Evolutionary conservation across 2,113 vertebrate species (phyloP).

Genomic region (Ailurus styani): DNA sequence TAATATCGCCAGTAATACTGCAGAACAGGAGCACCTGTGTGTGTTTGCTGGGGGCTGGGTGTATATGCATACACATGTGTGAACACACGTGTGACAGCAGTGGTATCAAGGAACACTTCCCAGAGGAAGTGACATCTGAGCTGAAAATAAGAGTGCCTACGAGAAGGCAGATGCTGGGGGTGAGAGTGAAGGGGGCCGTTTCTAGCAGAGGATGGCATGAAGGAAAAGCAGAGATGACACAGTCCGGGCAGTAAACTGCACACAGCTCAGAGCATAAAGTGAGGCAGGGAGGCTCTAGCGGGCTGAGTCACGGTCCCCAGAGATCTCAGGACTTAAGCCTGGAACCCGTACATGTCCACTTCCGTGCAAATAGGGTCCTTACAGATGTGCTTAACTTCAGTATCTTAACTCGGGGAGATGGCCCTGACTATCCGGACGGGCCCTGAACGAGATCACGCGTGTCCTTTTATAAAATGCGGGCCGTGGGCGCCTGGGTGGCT

Average conservation of each 20-base stretch:
- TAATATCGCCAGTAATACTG: neutral
- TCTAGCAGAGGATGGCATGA: neutral
- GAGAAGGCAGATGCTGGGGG: neutral
- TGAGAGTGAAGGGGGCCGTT: rapidly evolving
- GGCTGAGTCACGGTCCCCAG: neutral
- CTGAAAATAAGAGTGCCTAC: neutral
- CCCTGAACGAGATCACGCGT: neutral
- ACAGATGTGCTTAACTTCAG: neutral
- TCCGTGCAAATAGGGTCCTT: neutral
- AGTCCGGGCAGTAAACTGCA: neutral
- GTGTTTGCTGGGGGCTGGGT: neutral
- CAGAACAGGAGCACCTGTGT: no score
- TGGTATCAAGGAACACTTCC: neutral
- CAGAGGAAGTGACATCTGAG: neutral
- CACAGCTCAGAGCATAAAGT: no score
- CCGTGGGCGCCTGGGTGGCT: no score
- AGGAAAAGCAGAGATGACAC: neutral
- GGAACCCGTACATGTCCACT: neutral
- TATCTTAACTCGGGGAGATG: neutral
- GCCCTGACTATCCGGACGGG: neutral
- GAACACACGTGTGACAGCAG: neutral
- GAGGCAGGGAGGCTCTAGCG: neutral
- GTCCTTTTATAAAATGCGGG: neutral
- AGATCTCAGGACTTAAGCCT: neutral
- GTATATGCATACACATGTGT: neutral